Evolutionary conservation across 2,888 invertebrate genomes (phyloP).

Genomic region (Microplitis manilae): DNA sequence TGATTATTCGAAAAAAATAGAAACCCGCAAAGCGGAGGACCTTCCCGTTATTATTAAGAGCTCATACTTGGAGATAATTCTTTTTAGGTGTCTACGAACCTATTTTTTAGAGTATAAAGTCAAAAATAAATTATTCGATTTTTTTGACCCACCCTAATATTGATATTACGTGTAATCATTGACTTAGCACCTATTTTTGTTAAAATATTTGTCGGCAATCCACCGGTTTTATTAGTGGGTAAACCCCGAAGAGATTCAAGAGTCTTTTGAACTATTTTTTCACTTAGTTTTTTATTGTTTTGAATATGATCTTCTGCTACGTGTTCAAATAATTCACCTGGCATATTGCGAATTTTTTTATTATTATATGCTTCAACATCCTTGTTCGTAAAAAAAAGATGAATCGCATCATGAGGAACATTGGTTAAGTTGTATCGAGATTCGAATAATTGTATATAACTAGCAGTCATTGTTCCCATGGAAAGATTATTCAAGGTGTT

Average conservation of each 20-base stretch:
- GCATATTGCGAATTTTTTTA: not conserved
- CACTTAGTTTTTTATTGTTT: not conserved
- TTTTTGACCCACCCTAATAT: too few relatives aligned
- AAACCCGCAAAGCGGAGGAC: too few relatives aligned
- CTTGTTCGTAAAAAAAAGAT: conserved; percentile 4
- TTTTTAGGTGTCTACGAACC: too few relatives aligned
- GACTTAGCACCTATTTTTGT: conserved; percentile 11
- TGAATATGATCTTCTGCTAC: too few relatives aligned
- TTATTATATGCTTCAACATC: not conserved
- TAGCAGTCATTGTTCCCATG: conserved; percentile 53
- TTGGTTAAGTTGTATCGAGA: conserved; percentile 54
- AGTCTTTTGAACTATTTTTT: not conserved
- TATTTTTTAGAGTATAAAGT: too few relatives aligned
- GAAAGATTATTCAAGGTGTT: conserved; percentile 47
- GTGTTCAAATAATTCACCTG: not conserved
- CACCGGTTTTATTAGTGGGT: conserved; percentile 10
- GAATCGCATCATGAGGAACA: conserved; percentile 35
- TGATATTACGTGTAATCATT: too few relatives aligned
- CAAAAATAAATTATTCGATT: too few relatives aligned
- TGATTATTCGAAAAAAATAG: too few relatives aligned
- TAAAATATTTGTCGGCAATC: not conserved
- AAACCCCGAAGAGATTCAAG: not conserved
- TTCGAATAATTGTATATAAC: conserved; percentile 58
- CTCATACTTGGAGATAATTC: too few relatives aligned
- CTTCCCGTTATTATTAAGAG: too few relatives aligned